Evolutionary conservation across 1,140 invertebrate species (phyloP).

Genomic region (Habropoda laboriosa): DNA sequence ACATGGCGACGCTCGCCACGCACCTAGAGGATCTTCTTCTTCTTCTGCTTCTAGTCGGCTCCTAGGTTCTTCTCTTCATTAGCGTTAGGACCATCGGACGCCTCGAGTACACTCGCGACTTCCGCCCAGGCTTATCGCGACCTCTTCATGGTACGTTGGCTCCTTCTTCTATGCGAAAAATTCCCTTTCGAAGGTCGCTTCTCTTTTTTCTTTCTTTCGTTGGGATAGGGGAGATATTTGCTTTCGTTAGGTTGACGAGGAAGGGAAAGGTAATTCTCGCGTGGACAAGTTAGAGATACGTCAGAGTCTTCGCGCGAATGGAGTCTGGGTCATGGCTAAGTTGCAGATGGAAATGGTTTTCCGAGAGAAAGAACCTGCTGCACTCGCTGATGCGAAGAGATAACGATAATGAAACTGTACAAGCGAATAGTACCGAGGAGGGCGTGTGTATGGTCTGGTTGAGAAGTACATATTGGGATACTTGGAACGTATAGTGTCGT

Average conservation of each 20-base stretch:
- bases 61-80: conserved; percentile 46
- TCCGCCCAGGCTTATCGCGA: conserved; percentile 12
- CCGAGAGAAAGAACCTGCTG: background rate
- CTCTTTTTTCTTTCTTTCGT: no score
- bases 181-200: no score
- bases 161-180: background rate
- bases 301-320: background rate
- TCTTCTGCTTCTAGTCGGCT: no score
- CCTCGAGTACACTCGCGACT: conserved; percentile 31
- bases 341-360: background rate
- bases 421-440: background rate
- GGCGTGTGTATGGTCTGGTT: background rate
- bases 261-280: background rate
- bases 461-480: no score
- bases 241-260: no score
- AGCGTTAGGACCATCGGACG: conserved; percentile 34
- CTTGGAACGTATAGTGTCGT: no score
- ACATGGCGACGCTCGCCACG: conserved; percentile 28
- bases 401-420: background rate
- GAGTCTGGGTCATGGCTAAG: background rate
- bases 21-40: background rate
- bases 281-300: background rate
- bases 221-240: no score
- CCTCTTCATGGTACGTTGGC: background rate
- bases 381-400: background rate